phyloP scores from a whole-genome alignment of 2,113 vertebrate genomes.

The Erinaceus europaeus region DNA sequence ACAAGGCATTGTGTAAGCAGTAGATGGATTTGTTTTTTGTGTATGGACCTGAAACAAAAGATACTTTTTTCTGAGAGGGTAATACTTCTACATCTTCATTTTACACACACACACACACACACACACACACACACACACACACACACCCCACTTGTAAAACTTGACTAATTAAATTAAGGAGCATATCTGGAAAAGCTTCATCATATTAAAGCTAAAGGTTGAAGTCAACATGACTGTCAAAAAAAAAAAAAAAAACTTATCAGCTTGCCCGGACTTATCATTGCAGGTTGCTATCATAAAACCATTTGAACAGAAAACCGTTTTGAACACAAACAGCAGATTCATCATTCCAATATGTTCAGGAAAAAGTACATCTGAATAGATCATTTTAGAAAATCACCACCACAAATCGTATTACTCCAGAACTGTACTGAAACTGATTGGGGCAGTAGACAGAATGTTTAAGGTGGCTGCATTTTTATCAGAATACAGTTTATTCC shows the following conservation, averaged over 20 bases:
- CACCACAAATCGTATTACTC: background rate
- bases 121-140: background rate
- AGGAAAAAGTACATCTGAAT: background rate
- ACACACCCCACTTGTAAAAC: background rate
- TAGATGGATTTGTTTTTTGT: background rate
- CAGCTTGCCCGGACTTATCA: background rate
- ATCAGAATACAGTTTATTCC: background rate
- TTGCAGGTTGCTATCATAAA: background rate
- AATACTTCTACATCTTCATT: no score
- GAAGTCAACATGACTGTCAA: background rate
- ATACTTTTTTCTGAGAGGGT: no score
- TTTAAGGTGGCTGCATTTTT: background rate
- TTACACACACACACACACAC: no score
- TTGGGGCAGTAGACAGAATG: background rate
- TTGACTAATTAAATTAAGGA: background rate
- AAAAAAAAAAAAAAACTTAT: background rate
- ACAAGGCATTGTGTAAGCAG: background rate
- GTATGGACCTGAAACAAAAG: background rate
- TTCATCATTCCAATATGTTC: background rate
- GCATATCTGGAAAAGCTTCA: background rate
- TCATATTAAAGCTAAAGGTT: constrained; percentile 20
- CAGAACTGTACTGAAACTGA: background rate
- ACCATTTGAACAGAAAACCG: background rate
- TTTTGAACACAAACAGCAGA: constrained; percentile 18
- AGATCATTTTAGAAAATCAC: constrained; percentile 29